Evolutionary conservation across 23 tunicate genomes (phyloP).

Genomic region (Botrylloides violaceus): DNA sequence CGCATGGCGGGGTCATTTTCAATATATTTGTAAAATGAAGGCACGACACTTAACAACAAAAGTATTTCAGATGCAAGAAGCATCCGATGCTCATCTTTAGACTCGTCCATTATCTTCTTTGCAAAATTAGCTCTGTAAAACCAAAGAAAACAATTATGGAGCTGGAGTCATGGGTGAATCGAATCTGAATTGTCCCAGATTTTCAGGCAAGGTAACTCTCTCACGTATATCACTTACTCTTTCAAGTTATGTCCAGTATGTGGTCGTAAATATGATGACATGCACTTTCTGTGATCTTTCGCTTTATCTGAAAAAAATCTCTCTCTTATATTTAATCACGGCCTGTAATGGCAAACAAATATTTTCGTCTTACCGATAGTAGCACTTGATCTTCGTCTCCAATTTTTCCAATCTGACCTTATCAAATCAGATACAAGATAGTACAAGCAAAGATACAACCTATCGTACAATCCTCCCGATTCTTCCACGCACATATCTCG

Average conservation of each 20-base stretch:
- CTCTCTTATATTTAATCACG: too few relatives aligned
- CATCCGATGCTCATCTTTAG: slow-evolving; percentile 30
- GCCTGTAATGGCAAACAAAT: too few relatives aligned
- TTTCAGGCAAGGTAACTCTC: too few relatives aligned
- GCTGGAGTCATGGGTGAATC: too few relatives aligned
- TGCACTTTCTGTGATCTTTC: neutral
- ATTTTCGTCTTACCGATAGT: neutral
- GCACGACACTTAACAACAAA: slow-evolving; percentile 65
- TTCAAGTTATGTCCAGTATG: slow-evolving; percentile 15
- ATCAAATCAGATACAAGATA: slow-evolving; percentile 51
- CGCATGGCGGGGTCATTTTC: slow-evolving; percentile 29
- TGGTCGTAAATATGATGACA: slow-evolving; percentile 17
- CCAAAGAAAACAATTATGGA: too few relatives aligned
- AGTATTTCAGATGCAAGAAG: slow-evolving; percentile 70
- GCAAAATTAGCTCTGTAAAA: neutral
- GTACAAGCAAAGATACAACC: slow-evolving; percentile 68
- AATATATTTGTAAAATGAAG: slow-evolving; percentile 70
- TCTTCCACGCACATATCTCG: slow-evolving; percentile 32
- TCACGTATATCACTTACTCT: slow-evolving; percentile 10
- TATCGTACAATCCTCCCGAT: slow-evolving; percentile 69
- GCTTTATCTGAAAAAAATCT: slow-evolving; percentile 7
- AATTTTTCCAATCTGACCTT: slow-evolving; percentile 6
- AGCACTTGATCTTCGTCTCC: neutral
- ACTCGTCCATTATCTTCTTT: neutral
- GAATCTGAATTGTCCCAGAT: too few relatives aligned